Conservation (phyloP, 2,113 vertebrate genomes). For the Tyrannus savana region DNA sequence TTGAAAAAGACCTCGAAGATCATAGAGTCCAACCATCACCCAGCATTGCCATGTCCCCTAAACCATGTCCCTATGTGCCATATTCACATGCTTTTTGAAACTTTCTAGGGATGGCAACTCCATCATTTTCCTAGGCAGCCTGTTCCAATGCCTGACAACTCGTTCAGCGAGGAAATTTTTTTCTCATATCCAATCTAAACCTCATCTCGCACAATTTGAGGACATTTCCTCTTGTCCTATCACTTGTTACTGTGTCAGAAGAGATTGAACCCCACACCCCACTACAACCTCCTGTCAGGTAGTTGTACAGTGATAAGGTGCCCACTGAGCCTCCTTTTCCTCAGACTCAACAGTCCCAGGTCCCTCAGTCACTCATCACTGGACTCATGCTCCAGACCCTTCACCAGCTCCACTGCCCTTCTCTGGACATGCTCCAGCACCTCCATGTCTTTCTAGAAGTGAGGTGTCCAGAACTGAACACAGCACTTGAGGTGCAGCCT, state of each 20-base stretch:
- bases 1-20: neutral
- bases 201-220: neutral
- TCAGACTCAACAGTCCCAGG: accelerated
- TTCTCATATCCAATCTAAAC: neutral
- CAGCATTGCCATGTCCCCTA: neutral
- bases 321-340: neutral
- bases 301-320: neutral
- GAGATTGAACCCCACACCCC: neutral
- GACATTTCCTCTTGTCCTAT: neutral
- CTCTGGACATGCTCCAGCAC: neutral
- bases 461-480: neutral
- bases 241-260: neutral
- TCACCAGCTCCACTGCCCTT: accelerated
- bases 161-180: neutral
- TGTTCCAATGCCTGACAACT: neutral
- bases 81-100: neutral
- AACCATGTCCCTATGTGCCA: neutral
- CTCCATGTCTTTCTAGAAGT: neutral
- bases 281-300: neutral
- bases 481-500: too few relatives aligned
- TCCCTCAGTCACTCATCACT: neutral
- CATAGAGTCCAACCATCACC: neutral
- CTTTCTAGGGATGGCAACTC: neutral
- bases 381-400: neutral
- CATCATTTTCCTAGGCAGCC: neutral